Evolutionary conservation across 1,140 invertebrate genomes (phyloP).

Genomic region (Adelges cooleyi): DNA sequence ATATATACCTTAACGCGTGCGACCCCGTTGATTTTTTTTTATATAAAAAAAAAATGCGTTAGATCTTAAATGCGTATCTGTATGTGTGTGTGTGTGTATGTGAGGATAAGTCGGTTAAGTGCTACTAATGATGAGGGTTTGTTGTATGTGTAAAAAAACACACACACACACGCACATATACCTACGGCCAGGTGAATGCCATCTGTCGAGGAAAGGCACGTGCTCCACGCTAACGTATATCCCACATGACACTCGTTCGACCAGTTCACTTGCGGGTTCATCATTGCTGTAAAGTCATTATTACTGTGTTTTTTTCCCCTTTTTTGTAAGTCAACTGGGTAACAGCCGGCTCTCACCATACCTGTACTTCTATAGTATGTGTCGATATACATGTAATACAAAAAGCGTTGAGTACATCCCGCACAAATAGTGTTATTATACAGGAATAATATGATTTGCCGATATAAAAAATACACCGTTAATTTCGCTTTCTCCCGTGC

Average conservation of each 20-base stretch:
- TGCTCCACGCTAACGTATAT: constrained; percentile 7
- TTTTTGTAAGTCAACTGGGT: not conserved
- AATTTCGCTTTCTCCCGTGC: constrained; percentile 18
- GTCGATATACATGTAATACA: too few relatives aligned
- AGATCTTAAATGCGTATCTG: too few relatives aligned
- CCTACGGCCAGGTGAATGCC: constrained; percentile 11
- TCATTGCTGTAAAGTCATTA: not conserved
- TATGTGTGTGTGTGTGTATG: not conserved
- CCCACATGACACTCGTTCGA: constrained; percentile 27
- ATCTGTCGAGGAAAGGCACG: constrained; percentile 20
- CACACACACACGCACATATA: too few relatives aligned
- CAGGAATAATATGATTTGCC: too few relatives aligned
- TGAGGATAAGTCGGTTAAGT: not conserved
- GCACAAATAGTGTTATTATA: too few relatives aligned
- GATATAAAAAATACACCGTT: not conserved
- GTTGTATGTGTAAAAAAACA: not conserved
- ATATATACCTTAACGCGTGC: too few relatives aligned
- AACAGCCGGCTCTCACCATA: too few relatives aligned
- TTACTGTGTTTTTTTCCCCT: not conserved
- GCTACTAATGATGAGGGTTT: constrained; percentile 23
- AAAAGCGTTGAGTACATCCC: too few relatives aligned
- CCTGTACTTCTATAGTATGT: too few relatives aligned
- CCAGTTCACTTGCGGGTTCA: constrained; percentile 22
- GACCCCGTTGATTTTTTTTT: not conserved
- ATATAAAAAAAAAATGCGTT: not conserved